Base-by-base conservation (phyloP, 1,140 invertebrate species). In the Philotrypesis tridentata region DNA sequence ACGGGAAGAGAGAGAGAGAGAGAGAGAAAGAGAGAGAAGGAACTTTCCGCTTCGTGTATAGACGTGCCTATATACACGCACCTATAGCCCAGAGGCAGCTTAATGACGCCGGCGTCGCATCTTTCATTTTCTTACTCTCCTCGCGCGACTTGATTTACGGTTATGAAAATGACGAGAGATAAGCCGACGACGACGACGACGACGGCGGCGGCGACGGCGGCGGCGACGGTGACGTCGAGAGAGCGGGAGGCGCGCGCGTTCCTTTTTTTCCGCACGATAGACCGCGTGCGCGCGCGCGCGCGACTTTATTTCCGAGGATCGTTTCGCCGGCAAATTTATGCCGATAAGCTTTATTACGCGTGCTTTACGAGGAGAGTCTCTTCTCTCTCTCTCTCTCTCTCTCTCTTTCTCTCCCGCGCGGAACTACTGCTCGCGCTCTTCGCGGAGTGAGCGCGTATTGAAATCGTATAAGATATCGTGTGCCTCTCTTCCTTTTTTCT, bases 151-250 rank as follows among this genome's bases (percentile, higher is more conserved):
- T 79, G 68, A 79, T 79, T 79, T 79, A 79, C 68, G 77, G 68
- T 79, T 79, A 79, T 72, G 77, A 79, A 72, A 79, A 70, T 79
- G 43, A 79, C 48, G 77, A 71, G 67, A 55, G 48, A 78, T 70
- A 78, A 78, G 76, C 7, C 37, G 37, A 43, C 43, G 43, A 48
- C 43, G 43, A 40, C 37, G 40, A 3, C 40, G 40, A 43, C 40
- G 12, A 43, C n/a, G n/a, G n/a, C n/a, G n/a, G n/a, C n/a, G n/a
- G n/a, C n/a, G n/a, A n/a, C n/a, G n/a, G n/a, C n/a, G n/a, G n/a
- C n/a, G n/a, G n/a, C n/a, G n/a, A n/a, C n/a, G n/a, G 40, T 1
- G 40, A 43, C 12, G 9, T 11, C 1, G 12, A 43, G 40, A 3
- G 37, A 48, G 43, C 11, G 43, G 43, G 43, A 48, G 43, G 11